Evolutionary conservation across 2,797 vertebrate species (phyloP), one percentile per base, ranked within the genome.

Genomic region (Sparidentex hasta): DNA sequence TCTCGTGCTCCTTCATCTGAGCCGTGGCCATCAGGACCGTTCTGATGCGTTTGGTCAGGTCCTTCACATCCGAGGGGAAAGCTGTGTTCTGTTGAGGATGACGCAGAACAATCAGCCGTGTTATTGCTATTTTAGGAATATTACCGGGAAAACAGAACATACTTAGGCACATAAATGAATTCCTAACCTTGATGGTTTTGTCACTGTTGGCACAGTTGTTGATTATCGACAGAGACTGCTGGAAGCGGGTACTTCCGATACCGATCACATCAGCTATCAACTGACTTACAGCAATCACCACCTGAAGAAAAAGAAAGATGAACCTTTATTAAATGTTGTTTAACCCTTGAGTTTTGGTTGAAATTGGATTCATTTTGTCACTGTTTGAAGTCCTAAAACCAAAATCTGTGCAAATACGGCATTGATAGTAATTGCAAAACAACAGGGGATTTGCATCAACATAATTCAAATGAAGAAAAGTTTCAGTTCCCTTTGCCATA

Each of bases 151-250:
- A 44, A 25, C 47, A 62, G 38, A 65, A 17, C 25, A 62, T 68
- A 64, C 14, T 5, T 12, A 55, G 50, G 21, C 29, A 55, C 0
- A 14, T 25, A 0, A 59, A 50, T 41, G 0, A 43, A 17, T 54
- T 68, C n/a, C 96, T 86, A 59, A 99, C 98, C 97, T 99, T 99
- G 82, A 99, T 97, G 55, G 95, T 95, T 85, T 94, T 97, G 94
- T 99, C 98, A 5, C 96, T 98, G 91, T 99, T 99, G 92, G 98
- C 98, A 92, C 98, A 99, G 91, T 97, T 99, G 92, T 99, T 99
- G 92, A 99, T 98, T 85, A 99, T 97, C 44, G 98, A 99, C 76
- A 99, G 95, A 27, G 98, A 99, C 78, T 99, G 98, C 91, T 99
- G 98, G 92, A 99, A 99, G 77, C 98, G 96, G 11, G 97, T 99